Percentiles rank a stretch among this genome's conserved stretches.
Evolutionary conservation across 2,797 vertebrate genomes (phyloP).

Genomic region (Capromys pilorides): DNA sequence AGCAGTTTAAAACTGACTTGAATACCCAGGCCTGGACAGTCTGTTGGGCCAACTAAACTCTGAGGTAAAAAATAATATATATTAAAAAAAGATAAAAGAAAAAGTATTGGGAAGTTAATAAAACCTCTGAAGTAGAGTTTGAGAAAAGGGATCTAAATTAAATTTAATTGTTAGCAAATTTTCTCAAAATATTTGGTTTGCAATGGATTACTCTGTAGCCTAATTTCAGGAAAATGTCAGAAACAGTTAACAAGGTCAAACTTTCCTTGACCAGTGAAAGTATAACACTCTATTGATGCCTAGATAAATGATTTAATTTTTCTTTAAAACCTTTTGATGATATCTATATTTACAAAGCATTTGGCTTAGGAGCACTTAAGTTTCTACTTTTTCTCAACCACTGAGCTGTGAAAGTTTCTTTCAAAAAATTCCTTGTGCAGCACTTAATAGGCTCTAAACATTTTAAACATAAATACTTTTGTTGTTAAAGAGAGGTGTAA

Average conservation of each 20-base stretch:
- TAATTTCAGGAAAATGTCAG: conserved; percentile 49
- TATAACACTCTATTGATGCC: background rate
- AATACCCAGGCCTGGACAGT: background rate
- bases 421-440: background rate
- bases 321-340: background rate
- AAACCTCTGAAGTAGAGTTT: conserved; percentile 22
- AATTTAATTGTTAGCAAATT: conserved; percentile 35
- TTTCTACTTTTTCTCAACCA: background rate
- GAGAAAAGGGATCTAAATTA: background rate
- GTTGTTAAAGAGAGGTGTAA: background rate
- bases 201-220: background rate
- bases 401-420: background rate
- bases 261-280: background rate
- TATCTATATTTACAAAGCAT: conserved; percentile 17
- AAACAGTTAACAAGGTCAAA: background rate
- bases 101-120: background rate
- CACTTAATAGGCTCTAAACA: background rate
- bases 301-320: conserved; percentile 24
- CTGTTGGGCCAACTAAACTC: background rate
- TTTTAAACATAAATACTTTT: conserved; percentile 7
- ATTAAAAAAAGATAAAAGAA: background rate
- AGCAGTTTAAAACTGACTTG: background rate
- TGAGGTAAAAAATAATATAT: conserved; percentile 6
- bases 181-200: background rate
- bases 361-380: background rate